These are phyloP conservation scores for Fopius arisanus DNA, from an alignment of 1,140 invertebrate genomes.

Conservation along the genomic window DNA sequence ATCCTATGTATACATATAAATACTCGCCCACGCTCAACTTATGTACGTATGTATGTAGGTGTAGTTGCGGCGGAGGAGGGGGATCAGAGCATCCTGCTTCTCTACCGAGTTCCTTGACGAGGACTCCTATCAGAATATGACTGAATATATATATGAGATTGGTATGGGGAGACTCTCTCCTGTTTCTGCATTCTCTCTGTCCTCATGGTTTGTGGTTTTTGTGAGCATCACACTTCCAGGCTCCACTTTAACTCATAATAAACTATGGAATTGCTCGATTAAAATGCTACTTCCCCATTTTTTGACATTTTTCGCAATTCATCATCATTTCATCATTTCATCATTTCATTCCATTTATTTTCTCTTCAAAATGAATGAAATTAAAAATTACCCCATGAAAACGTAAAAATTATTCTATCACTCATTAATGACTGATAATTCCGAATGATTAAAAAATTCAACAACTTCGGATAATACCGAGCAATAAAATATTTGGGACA, in stretches of 20 bases:
- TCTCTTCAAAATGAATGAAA: no score
- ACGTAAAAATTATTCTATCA: no score
- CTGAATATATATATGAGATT: neutral
- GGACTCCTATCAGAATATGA: neutral
- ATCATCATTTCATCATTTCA: no score
- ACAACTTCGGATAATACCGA: no score
- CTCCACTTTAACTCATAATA: neutral
- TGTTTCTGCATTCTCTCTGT: neutral
- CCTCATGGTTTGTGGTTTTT: neutral
- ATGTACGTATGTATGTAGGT: conserved; percentile 1
- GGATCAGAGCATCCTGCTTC: conserved; percentile 7
- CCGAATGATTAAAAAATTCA: no score
- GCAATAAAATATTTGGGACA: no score
- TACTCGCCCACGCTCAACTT: conserved; percentile 37
- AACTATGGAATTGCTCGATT: neutral
- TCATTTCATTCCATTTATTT: no score
- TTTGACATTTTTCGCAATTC: no score
- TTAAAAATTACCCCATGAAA: no score
- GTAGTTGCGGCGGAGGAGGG: conserved; percentile 18
- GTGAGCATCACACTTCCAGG: neutral
- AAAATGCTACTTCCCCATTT: no score
- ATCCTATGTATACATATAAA: conserved; percentile 34
- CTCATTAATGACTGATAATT: no score
- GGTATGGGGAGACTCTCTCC: neutral
- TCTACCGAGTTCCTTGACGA: neutral